Evolutionary conservation across 2,888 invertebrate species (phyloP).

Genomic region (Autographa gamma): DNA sequence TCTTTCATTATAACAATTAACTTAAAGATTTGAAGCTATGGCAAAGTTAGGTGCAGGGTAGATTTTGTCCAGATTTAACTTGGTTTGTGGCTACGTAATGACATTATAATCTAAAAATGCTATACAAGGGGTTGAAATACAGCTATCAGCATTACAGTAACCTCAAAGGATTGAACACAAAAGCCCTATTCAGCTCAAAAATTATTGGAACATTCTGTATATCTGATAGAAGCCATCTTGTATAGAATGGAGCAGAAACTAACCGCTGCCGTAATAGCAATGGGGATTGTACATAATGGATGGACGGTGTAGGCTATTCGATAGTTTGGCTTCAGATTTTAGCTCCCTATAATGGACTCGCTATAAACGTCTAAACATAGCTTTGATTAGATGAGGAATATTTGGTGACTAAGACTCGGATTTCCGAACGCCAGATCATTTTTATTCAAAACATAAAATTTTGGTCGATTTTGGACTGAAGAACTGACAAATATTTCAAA

Average conservation of each 20-base stretch:
- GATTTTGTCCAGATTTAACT: no score
- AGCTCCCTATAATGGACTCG: background rate
- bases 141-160: background rate
- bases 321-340: slow-evolving; percentile 2
- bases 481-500: no score
- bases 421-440: no score
- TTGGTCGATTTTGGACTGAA: no score
- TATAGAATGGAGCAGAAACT: background rate
- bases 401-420: no score
- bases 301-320: background rate
- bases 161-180: background rate
- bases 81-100: no score
- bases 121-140: background rate
- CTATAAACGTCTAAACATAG: background rate
- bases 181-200: background rate
- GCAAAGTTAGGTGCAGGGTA: no score
- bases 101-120: no score
- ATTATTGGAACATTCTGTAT: background rate
- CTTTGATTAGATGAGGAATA: background rate
- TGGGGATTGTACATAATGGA: slow-evolving; percentile 3
- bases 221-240: background rate
- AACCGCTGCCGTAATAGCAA: background rate
- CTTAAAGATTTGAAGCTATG: no score
- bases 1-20: no score
- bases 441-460: no score